Evolutionary conservation across 2,888 invertebrate species (phyloP).

Genomic region (Choristoneura rosaceana): DNA sequence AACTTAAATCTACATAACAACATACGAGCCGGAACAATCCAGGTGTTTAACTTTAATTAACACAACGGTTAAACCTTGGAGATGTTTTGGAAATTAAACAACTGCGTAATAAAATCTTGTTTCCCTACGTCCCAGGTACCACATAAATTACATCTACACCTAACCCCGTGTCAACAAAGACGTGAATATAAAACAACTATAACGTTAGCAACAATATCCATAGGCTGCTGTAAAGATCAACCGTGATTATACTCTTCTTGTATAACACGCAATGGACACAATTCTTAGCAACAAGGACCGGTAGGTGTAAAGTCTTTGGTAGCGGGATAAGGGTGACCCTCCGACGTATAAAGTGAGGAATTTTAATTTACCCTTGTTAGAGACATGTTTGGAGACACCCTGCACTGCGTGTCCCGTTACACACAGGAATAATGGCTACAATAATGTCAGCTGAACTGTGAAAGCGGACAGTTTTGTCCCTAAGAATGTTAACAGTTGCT

Average conservation of each 20-base stretch:
- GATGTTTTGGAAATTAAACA: slow-evolving; percentile 66
- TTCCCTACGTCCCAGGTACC: slow-evolving; percentile 57
- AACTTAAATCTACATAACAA: slow-evolving; percentile 7
- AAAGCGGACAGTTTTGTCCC: slow-evolving; percentile 35
- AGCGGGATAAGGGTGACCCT: slow-evolving; percentile 56
- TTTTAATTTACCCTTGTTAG: slow-evolving; percentile 80
- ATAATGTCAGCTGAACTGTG: slow-evolving; percentile 46
- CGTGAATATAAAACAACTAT: slow-evolving; percentile 31
- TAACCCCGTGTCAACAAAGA: slow-evolving; percentile 51
- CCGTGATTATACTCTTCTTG: not conserved
- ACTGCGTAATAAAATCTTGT: slow-evolving; percentile 68
- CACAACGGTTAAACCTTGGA: slow-evolving; percentile 52
- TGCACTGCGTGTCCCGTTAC: slow-evolving; percentile 46
- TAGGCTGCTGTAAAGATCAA: not conserved
- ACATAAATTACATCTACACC: slow-evolving; percentile 60
- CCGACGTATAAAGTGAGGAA: slow-evolving; percentile 68
- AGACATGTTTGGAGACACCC: slow-evolving; percentile 54
- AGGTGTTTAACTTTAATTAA: slow-evolving; percentile 51
- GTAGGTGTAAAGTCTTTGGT: slow-evolving; percentile 16
- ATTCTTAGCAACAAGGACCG: no score
- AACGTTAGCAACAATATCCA: not conserved
- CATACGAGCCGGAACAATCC: slow-evolving; percentile 10
- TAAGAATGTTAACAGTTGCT: slow-evolving; percentile 32
- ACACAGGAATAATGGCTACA: slow-evolving; percentile 51
- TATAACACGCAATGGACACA: slow-evolving; percentile 13